Conservation (phyloP, 1,140 invertebrate genomes). For the Drosophila nasuta region DNA sequence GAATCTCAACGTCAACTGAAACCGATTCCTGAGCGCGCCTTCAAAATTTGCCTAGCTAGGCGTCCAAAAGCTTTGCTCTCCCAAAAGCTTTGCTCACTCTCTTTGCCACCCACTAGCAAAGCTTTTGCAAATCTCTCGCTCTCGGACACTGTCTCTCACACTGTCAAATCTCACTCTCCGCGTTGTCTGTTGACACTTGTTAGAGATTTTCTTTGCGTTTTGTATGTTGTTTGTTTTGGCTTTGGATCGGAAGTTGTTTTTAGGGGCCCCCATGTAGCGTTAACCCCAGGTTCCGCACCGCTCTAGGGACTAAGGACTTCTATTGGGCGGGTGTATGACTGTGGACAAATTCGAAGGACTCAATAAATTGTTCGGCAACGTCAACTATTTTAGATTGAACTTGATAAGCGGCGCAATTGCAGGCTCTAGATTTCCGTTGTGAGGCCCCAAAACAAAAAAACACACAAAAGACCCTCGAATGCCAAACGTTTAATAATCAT, state of each 20-base stretch:
- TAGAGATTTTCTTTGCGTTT: slow-evolving; percentile 67
- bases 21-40: slow-evolving; percentile 52
- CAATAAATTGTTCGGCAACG: slow-evolving; percentile 57
- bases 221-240: slow-evolving; percentile 43
- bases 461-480: not conserved
- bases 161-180: not conserved
- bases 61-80: slow-evolving; percentile 37
- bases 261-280: not conserved
- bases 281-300: not conserved
- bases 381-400: slow-evolving; percentile 46
- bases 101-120: slow-evolving; percentile 31
- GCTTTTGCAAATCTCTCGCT: not conserved
- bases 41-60: slow-evolving; percentile 33
- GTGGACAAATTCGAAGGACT: slow-evolving; percentile 50
- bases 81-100: slow-evolving; percentile 53
- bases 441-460: too few relatives aligned
- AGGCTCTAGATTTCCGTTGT: not conserved
- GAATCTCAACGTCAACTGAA: slow-evolving; percentile 75
- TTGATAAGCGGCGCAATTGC: slow-evolving; percentile 48
- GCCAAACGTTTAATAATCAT: not conserved
- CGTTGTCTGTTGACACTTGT: slow-evolving; percentile 72
- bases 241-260: slow-evolving; percentile 43
- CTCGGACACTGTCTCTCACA: slow-evolving; percentile 8
- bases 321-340: slow-evolving; percentile 2
- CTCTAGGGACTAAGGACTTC: not conserved